Conservation (phyloP, 2,113 vertebrate species). For the Chionodraco myersi region DNA sequence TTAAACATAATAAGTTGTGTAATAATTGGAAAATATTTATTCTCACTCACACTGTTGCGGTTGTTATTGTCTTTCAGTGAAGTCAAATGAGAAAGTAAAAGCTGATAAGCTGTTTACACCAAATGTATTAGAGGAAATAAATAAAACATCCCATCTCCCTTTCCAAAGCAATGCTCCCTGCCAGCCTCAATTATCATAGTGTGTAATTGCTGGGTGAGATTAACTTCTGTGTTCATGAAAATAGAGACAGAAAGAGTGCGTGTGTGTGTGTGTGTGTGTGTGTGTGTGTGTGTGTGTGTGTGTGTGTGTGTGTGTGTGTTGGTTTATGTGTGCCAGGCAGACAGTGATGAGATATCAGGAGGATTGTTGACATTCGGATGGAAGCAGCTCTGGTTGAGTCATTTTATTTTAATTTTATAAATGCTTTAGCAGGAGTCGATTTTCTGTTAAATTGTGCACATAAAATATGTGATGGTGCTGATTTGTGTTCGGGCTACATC, state of each 20-base stretch:
- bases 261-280: neutral
- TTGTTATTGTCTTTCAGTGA: slow-evolving; percentile 10
- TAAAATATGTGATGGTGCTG: neutral
- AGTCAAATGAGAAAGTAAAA: slow-evolving; percentile 29
- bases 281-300: slow-evolving; percentile 15
- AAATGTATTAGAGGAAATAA: slow-evolving; percentile 29
- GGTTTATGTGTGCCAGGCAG: neutral
- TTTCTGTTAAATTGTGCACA: neutral
- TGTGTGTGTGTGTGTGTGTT: neutral
- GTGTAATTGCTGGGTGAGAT: slow-evolving; percentile 49
- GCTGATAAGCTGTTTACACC: slow-evolving; percentile 30
- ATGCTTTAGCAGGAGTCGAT: neutral
- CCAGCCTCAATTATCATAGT: slow-evolving; percentile 43
- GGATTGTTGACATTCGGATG: slow-evolving; percentile 4
- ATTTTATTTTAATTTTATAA: neutral
- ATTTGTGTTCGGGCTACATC: neutral
- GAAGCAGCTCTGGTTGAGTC: neutral
- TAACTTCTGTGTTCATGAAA: slow-evolving; percentile 34
- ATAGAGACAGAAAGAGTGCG: neutral
- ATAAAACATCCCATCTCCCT: slow-evolving; percentile 7
- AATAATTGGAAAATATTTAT: neutral
- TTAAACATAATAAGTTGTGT: slow-evolving; percentile 7
- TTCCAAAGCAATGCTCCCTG: slow-evolving; percentile 1
- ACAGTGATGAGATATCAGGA: slow-evolving; percentile 11
- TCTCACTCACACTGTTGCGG: neutral